Percentiles rank a stretch among this genome's conserved stretches.
phyloP scores from a whole-genome alignment of 2,113 vertebrate species.

The Tor tambroides region DNA sequence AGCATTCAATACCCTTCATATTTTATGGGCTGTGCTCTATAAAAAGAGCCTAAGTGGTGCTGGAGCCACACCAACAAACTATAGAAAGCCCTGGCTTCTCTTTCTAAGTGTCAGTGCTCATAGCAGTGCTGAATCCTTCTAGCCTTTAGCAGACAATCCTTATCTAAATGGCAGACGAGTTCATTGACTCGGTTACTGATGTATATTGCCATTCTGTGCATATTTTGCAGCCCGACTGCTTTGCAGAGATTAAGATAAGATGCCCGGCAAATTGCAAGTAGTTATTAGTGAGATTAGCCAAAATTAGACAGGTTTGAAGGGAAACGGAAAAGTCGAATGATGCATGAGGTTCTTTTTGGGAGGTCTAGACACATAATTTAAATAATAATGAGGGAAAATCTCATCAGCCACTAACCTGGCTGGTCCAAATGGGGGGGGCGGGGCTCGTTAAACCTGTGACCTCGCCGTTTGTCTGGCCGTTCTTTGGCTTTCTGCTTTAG shows the following conservation, averaged over 20 bases:
- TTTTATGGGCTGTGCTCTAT: slow-evolving; percentile 61
- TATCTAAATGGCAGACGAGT: background rate
- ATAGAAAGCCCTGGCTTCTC: slow-evolving; percentile 39
- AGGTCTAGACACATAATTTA: background rate
- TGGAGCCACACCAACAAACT: slow-evolving; percentile 58
- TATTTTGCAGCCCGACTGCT: background rate
- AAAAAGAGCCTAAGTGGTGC: slow-evolving; percentile 59
- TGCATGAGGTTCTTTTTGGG: background rate
- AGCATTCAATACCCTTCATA: slow-evolving; percentile 64
- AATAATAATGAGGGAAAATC: background rate
- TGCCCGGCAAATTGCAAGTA: background rate
- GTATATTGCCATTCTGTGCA: slow-evolving; percentile 17
- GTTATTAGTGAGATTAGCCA: slow-evolving; percentile 13
- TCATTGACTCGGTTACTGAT: slow-evolving; percentile 14
- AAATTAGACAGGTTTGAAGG: background rate
- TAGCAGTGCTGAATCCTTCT: slow-evolving; percentile 28
- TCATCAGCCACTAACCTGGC: slow-evolving; percentile 81
- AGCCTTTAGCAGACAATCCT: background rate
- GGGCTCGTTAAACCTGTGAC: slow-evolving; percentile 79
- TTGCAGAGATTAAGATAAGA: slow-evolving; percentile 22
- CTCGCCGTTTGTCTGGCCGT: slow-evolving; percentile 88
- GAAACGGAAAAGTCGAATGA: background rate
- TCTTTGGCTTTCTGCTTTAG: slow-evolving; percentile 94
- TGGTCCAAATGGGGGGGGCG: slow-evolving; percentile 90
- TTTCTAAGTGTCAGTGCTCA: slow-evolving; percentile 55